Evolutionary conservation across 2,888 invertebrate genomes (phyloP).

Genomic region (Trachelus iudaicus): DNA sequence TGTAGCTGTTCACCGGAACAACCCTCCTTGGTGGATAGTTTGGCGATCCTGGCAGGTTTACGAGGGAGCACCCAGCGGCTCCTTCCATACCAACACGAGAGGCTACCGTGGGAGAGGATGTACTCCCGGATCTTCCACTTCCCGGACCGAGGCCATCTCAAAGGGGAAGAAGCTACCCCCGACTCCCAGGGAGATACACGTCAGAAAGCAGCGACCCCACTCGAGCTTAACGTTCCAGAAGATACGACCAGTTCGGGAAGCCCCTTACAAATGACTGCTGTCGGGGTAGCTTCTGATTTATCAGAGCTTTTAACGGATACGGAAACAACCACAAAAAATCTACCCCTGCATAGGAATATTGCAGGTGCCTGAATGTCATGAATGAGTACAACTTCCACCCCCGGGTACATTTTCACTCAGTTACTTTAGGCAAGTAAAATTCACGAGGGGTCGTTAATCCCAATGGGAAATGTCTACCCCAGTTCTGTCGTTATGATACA

Average conservation of each 20-base stretch:
- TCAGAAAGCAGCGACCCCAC: neutral
- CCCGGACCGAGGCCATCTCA: neutral
- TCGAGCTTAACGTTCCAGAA: neutral
- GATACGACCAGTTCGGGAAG: constrained; percentile 24
- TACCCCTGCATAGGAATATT: constrained; percentile 28
- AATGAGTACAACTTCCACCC: neutral
- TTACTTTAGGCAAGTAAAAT: neutral
- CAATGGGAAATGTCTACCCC: neutral
- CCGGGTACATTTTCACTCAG: neutral
- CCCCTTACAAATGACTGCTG: constrained; percentile 57
- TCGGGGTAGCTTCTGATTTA: constrained; percentile 60
- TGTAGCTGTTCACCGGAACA: constrained; percentile 14
- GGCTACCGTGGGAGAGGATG: neutral
- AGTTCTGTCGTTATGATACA: neutral
- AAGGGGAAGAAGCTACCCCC: neutral
- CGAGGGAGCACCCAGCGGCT: neutral
- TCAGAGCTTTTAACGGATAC: constrained; percentile 62
- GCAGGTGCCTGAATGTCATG: neutral
- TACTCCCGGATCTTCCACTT: neutral
- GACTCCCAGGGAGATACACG: neutral
- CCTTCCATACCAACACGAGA: neutral
- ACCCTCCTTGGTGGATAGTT: constrained; percentile 12
- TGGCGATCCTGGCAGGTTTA: neutral
- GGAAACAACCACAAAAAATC: constrained; percentile 41
- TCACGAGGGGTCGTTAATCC: neutral